Conservation (phyloP, 2,797 vertebrate species). For the Momotus momota region DNA sequence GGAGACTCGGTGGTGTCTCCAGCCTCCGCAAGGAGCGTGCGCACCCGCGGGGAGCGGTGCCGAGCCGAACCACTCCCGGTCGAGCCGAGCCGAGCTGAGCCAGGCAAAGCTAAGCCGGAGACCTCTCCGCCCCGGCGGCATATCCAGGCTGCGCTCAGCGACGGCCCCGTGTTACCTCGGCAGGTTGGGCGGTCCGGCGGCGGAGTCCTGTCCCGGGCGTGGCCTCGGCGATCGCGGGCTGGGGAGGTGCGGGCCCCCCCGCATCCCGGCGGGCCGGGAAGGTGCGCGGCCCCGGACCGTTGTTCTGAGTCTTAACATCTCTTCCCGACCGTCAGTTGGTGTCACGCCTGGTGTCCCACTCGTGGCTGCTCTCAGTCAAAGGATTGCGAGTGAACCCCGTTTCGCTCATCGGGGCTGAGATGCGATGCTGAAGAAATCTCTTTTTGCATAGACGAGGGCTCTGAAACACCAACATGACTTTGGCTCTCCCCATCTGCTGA, state of each 20-base stretch:
- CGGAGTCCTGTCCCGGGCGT: too few species aligned
- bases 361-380: neutral
- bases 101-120: too few species aligned
- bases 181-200: neutral
- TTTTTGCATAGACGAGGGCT: fast-evolving
- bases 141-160: neutral
- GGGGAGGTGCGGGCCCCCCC: neutral
- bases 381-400: neutral
- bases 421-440: neutral
- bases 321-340: neutral
- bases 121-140: too few species aligned
- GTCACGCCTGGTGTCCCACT: neutral
- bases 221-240: neutral
- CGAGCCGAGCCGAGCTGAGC: too few species aligned
- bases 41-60: neutral
- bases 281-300: neutral
- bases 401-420: neutral
- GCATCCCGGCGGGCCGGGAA: neutral
- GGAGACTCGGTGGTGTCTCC: neutral
- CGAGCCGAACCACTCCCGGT: neutral
- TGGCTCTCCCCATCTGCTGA: neutral
- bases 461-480: fast-evolving
- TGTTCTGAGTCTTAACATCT: neutral
- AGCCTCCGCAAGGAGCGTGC: neutral
- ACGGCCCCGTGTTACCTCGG: neutral